Conservation (phyloP, 2,797 vertebrate genomes). For the Lithobates sylvaticus region DNA sequence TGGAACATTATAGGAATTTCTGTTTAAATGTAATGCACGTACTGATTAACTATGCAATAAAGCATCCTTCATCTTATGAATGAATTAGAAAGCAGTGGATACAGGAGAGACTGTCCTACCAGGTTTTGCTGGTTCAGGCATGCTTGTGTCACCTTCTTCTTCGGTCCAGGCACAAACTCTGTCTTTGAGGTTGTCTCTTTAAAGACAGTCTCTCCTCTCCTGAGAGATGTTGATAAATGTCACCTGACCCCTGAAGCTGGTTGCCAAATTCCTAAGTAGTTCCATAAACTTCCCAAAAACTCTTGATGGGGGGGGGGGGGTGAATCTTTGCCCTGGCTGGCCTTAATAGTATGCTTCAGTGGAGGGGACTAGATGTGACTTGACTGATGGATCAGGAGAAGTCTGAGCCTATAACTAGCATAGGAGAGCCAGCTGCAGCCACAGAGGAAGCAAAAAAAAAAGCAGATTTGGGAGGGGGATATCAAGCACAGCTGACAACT, state of each 20-base stretch:
- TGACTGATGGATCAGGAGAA: constrained; percentile 35
- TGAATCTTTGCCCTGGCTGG: constrained; percentile 12
- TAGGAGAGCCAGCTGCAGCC: constrained; percentile 38
- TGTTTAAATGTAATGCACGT: not conserved
- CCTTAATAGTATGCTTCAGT: constrained; percentile 55
- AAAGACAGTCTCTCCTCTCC: constrained; percentile 62
- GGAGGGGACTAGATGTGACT: constrained; percentile 32
- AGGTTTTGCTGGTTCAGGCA: constrained; percentile 62
- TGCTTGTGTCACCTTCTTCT: constrained; percentile 45
- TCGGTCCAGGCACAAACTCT: constrained; percentile 50
- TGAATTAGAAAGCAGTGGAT: constrained; percentile 7
- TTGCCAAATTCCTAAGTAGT: constrained; percentile 67
- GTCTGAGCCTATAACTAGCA: constrained; percentile 31
- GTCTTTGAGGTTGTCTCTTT: constrained; percentile 57
- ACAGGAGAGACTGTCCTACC: constrained; percentile 48
- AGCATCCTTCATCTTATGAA: not conserved
- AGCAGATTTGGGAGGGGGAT: constrained; percentile 20
- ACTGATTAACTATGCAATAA: constrained; percentile 5
- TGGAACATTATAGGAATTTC: not conserved
- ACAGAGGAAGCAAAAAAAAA: constrained; percentile 1
- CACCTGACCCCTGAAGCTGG: constrained; percentile 62
- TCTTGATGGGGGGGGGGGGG: constrained; percentile 10
- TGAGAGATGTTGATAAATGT: constrained; percentile 63
- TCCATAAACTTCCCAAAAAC: constrained; percentile 66
- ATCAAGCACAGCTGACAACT: constrained; percentile 14